These are phyloP conservation scores for Chrysemys picta DNA, from an alignment of 2,113 vertebrate species.

Conservation along the genomic window DNA sequence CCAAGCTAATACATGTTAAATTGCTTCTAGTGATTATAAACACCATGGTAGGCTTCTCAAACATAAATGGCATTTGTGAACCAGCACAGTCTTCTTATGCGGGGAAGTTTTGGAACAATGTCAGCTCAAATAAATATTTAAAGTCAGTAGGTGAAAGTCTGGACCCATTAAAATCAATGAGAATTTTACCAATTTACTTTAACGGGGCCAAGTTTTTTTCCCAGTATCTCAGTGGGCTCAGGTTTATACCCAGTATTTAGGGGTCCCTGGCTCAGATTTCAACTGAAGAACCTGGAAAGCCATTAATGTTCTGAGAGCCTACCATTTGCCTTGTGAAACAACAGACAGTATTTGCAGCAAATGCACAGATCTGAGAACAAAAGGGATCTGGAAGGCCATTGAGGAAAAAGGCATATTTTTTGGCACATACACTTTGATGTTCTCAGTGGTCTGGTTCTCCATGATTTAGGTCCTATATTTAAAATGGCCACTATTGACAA, in stretches of 20 bases:
- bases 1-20: not conserved
- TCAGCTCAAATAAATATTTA: not conserved
- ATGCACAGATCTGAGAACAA: not conserved
- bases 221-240: not conserved
- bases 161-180: not conserved
- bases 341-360: not conserved
- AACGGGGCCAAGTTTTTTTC: not conserved
- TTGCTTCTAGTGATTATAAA: not conserved
- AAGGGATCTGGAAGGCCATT: not conserved
- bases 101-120: not conserved
- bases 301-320: not conserved
- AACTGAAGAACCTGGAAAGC: not conserved
- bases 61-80: not conserved
- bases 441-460: not conserved
- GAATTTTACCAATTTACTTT: not conserved
- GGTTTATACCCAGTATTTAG: not conserved
- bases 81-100: not conserved
- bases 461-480: not conserved
- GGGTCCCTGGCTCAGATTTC: not conserved
- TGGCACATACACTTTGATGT: not conserved
- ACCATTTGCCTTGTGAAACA: not conserved
- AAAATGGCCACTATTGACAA: not conserved
- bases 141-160: not conserved
- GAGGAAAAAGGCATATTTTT: not conserved
- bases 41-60: not conserved